Base-by-base conservation (phyloP, 2,888 invertebrate genomes). In the Stramonita haemastoma region DNA sequence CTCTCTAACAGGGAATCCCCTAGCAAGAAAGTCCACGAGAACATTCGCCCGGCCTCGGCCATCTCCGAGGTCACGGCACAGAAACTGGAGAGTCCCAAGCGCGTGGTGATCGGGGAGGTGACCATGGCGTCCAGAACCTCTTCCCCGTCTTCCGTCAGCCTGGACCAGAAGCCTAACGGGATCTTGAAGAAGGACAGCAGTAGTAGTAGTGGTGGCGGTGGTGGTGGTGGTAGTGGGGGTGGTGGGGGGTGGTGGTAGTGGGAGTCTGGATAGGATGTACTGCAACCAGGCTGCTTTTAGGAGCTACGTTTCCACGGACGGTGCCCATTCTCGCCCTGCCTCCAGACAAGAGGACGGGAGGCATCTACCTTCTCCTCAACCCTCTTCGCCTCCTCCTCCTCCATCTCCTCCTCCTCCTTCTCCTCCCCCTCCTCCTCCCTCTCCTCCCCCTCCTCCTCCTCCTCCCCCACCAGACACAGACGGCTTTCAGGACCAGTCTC, bases 1-100 rank as follows among this genome's bases (percentile, higher is more conserved):
- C 86, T 81, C 22, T 73, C 83, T 17, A 86, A 87, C 46, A 26
- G 46, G 46, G 91, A 88, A 79, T 91, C 91, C 46, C 89, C 83
- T n/a, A 85, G 79, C 87, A 90, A 87, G 86, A 60, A 81, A n/a
- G 73, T 87, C 5, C 90, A 91, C 60, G 85, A 90, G 77, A 90
- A 91, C 60, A 89, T 91, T 11, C 88, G 93, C 73, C 93, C 93
- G 0, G 90, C 92, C 34, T 93, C 93, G 17, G 93, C 93, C 70
- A 91, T 93, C 5, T 90, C 91, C 0, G 91, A 90, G 34, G 86
- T 92, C 89, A 91, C 92, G 19, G 85, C 90, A 46, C 91, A 91
- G 89, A 90, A 90, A 32, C 73, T 87, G 79, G 90, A 85, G 87
- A 91, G 91, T 81, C 91, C 91, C n/a, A 91, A 91, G 77, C 91